Percentiles rank a stretch among this genome's conserved stretches.
These are phyloP conservation scores for Trichoplusia ni DNA, from an alignment of 1,140 invertebrate species.

Conservation along the genomic window DNA sequence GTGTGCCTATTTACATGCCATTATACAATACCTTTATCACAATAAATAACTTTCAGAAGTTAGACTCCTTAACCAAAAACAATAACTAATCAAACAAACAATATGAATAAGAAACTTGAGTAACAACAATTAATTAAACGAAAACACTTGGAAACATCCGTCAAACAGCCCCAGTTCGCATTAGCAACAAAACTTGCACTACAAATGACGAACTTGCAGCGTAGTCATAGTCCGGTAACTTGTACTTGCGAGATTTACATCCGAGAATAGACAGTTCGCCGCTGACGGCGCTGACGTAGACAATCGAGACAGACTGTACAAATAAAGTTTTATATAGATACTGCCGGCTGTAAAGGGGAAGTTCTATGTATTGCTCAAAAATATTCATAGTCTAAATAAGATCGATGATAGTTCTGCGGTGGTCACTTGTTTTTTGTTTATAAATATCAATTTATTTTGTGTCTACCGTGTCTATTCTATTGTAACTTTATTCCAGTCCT, in stretches of 20 bases:
- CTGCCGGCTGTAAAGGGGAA: conserved; percentile 35
- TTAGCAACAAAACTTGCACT: neutral
- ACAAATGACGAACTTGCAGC: conserved; percentile 9
- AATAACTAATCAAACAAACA: too few species aligned
- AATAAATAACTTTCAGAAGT: too few species aligned
- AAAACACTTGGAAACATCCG: too few species aligned
- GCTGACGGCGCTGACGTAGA: conserved; percentile 20
- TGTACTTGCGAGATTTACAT: conserved; percentile 29
- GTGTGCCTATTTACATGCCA: too few species aligned
- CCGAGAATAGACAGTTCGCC: conserved; percentile 40
- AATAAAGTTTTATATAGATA: conserved; percentile 50
- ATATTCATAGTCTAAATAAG: conserved; percentile 8
- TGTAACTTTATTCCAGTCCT: too few species aligned
- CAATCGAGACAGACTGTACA: conserved; percentile 38
- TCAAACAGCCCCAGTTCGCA: too few species aligned
- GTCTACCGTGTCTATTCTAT: too few species aligned
- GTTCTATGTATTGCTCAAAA: conserved; percentile 30
- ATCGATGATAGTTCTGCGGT: neutral
- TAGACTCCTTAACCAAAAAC: too few species aligned
- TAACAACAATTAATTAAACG: too few species aligned
- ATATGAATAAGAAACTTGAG: too few species aligned
- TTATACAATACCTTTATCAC: too few species aligned
- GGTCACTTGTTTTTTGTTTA: neutral
- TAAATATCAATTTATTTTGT: too few species aligned
- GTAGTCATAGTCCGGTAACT: conserved; percentile 1